Percentiles rank a stretch among this genome's conserved stretches.
Conservation (phyloP, 2,797 vertebrate genomes). For the Echeneis naucrates region DNA sequence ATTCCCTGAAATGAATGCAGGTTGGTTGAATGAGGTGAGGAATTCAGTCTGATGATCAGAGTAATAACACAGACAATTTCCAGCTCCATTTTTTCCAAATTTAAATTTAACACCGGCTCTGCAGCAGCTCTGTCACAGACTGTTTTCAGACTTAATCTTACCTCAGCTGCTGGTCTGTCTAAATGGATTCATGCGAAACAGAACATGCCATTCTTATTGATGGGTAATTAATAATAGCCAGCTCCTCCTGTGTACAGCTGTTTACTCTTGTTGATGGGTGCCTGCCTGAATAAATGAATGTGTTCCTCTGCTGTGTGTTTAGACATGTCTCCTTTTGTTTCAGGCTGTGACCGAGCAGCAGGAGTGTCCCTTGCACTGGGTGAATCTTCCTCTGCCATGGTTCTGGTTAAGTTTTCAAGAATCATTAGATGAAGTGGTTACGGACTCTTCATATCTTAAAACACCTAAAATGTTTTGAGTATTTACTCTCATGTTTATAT, state of each 20-base stretch:
- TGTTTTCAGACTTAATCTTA: neutral
- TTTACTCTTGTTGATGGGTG: conserved; percentile 14
- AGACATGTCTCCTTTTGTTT: conserved; percentile 44
- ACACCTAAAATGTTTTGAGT: neutral
- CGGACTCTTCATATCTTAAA: neutral
- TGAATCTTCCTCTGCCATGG: conserved; percentile 32
- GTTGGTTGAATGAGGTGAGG: neutral
- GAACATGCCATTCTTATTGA: conserved; percentile 7
- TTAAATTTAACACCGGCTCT: too few species aligned
- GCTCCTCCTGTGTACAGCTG: conserved; percentile 23
- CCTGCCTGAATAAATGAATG: conserved; percentile 36
- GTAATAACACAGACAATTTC: neutral
- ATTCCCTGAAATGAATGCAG: neutral
- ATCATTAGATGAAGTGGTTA: neutral
- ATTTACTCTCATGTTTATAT: neutral
- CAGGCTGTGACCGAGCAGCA: conserved; percentile 45
- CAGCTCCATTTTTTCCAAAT: too few species aligned
- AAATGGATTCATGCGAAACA: neutral
- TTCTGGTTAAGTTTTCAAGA: conserved; percentile 1
- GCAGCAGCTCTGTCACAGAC: neutral
- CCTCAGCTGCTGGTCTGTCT: neutral
- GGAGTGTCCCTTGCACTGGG: conserved; percentile 33
- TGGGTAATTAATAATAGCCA: conserved; percentile 34
- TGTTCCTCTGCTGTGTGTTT: conserved; percentile 27
- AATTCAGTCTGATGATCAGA: neutral